phyloP scores from a whole-genome alignment of 2,797 vertebrate genomes.

The Pseudotriccus pelzelni region DNA sequence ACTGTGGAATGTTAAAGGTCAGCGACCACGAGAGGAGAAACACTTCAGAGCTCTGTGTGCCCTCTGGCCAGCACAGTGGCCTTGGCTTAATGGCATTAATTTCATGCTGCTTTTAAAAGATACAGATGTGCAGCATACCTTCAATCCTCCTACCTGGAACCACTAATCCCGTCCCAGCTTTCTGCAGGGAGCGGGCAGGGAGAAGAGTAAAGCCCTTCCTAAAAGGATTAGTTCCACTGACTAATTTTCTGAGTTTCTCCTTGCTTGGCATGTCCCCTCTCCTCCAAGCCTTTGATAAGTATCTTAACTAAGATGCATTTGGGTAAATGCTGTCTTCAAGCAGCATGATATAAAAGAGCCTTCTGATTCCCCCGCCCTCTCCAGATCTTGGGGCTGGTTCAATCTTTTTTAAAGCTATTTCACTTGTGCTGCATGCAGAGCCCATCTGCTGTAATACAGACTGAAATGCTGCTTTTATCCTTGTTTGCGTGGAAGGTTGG shows the following conservation, averaged over 20 bases:
- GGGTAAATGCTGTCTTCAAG: constrained; percentile 23
- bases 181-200: neutral
- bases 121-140: constrained; percentile 7
- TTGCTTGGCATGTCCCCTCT: neutral
- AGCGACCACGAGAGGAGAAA: constrained; percentile 10
- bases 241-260: constrained; percentile 16
- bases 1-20: constrained; percentile 39
- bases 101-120: constrained; percentile 38
- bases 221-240: constrained; percentile 12
- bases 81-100: constrained; percentile 35
- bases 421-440: constrained; percentile 40
- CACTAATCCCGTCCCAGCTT: constrained; percentile 16
- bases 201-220: neutral
- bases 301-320: constrained; percentile 22
- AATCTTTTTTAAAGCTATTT: constrained; percentile 50
- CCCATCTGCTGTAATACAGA: constrained; percentile 61
- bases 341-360: neutral
- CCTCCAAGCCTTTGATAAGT: neutral
- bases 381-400: constrained; percentile 54
- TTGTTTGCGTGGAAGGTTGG: constrained; percentile 46
- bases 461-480: constrained; percentile 58
- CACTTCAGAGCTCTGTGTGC: constrained; percentile 1
- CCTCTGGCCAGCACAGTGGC: constrained; percentile 28
- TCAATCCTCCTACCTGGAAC: constrained; percentile 22
- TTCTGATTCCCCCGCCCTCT: constrained; percentile 1